phyloP scores from a whole-genome alignment of 2,888 invertebrate genomes.

The Drosophila tripunctata region DNA sequence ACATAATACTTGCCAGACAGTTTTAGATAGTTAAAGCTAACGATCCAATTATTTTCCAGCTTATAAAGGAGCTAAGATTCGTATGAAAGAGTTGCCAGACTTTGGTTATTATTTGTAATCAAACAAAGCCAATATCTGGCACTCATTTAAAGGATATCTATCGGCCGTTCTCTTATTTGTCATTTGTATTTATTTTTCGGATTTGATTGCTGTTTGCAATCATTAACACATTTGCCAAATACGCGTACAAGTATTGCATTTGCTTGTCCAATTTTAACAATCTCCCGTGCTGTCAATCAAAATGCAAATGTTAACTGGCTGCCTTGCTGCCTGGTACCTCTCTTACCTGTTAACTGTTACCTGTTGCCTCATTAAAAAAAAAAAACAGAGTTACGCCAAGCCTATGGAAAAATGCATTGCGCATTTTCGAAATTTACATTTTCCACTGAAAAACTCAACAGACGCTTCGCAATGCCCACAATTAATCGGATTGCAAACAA shows the following conservation, averaged over 20 bases:
- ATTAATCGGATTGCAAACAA: constrained; percentile 32
- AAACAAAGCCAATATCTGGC: neutral
- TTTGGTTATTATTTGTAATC: too few species aligned
- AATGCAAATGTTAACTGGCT: too few species aligned
- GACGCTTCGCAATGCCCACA: constrained; percentile 41
- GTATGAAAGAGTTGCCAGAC: too few species aligned
- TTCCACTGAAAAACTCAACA: constrained; percentile 43
- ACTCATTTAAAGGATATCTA: neutral
- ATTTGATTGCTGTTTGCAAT: constrained; percentile 20
- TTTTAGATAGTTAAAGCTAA: too few species aligned
- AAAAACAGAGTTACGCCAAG: constrained; percentile 43
- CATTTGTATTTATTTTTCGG: neutral
- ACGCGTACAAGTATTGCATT: constrained; percentile 39
- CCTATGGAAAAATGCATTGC: constrained; percentile 47
- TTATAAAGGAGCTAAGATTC: too few species aligned
- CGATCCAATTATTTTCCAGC: too few species aligned
- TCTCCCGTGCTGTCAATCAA: constrained; percentile 74
- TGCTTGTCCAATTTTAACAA: constrained; percentile 64
- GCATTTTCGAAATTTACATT: constrained; percentile 64
- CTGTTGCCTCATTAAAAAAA: constrained; percentile 70
- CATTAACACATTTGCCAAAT: constrained; percentile 70
- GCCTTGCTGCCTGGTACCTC: constrained; percentile 20
- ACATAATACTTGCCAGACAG: too few species aligned
- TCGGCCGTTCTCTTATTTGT: neutral
- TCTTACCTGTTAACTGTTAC: constrained; percentile 3